phyloP scores from a whole-genome alignment of 1,140 invertebrate genomes.

The Ladona fulva region DNA sequence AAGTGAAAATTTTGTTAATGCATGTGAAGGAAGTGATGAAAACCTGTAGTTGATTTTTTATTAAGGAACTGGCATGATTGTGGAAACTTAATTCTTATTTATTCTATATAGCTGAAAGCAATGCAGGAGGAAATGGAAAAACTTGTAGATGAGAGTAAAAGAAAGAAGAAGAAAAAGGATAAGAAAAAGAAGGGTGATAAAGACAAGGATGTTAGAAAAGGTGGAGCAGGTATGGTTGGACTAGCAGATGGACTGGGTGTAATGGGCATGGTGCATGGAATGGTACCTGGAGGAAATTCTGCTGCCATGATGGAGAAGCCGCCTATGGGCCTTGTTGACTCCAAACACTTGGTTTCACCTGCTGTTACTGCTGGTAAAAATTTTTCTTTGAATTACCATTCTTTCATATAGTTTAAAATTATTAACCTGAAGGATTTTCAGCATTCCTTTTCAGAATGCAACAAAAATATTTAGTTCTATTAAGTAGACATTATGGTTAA shows the following conservation, averaged over 20 bases:
- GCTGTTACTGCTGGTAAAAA: background rate
- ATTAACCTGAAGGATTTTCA: too few species aligned
- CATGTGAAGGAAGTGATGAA: too few species aligned
- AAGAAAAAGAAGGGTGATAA: conserved; percentile 61
- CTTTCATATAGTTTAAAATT: too few species aligned
- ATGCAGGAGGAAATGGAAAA: conserved; percentile 91
- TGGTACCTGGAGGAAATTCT: conserved; percentile 17
- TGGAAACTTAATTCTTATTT: background rate
- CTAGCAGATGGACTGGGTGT: conserved; percentile 22
- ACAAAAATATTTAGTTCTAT: too few species aligned
- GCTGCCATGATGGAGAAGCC: conserved; percentile 19
- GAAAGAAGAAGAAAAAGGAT: conserved; percentile 66
- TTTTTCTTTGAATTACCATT: too few species aligned
- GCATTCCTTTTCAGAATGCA: too few species aligned
- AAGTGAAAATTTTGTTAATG: too few species aligned
- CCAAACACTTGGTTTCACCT: conserved; percentile 1
- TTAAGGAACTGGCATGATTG: too few species aligned
- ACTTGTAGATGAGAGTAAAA: conserved; percentile 67
- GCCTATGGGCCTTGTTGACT: conserved; percentile 2
- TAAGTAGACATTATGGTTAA: too few species aligned
- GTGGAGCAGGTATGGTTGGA: background rate
- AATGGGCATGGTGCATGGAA: conserved; percentile 21
- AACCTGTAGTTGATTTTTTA: too few species aligned
- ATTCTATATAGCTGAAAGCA: conserved; percentile 51
- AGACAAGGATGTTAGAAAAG: conserved; percentile 25